Evolutionary conservation across 1,140 invertebrate genomes (phyloP).

Genomic region (Polypedilum pembai): DNA sequence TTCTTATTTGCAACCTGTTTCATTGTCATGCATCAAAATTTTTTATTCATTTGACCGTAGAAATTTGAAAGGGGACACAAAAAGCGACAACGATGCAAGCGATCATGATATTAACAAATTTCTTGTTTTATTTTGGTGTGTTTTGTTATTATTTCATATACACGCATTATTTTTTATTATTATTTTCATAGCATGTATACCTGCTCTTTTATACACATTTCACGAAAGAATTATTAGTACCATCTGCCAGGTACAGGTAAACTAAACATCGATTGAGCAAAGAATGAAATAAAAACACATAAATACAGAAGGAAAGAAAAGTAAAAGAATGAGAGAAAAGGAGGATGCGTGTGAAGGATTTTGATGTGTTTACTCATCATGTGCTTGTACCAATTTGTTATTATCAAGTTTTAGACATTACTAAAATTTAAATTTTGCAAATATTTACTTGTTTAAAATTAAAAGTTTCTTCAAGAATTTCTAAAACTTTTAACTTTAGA

Average conservation of each 20-base stretch:
- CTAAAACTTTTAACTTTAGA: no score
- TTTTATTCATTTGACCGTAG: neutral
- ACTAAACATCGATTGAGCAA: no score
- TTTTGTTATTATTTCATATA: neutral
- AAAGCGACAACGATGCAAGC: neutral
- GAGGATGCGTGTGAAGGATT: neutral
- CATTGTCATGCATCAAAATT: neutral
- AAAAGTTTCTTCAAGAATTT: no score
- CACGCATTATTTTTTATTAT: neutral
- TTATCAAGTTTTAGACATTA: neutral
- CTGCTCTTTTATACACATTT: neutral
- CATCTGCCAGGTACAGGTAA: neutral
- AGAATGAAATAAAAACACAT: no score
- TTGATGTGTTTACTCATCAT: slow-evolving; percentile 4
- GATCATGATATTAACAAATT: neutral
- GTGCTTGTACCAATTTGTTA: neutral
- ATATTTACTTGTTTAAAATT: no score
- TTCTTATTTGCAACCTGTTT: slow-evolving; percentile 8
- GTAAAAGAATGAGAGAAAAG: neutral
- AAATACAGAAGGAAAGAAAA: neutral
- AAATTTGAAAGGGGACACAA: neutral
- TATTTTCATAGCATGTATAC: neutral
- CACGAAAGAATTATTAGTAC: neutral
- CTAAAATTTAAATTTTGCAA: no score
- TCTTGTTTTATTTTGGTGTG: neutral